These are phyloP conservation scores for Nomada fucata DNA, from an alignment of 2,888 invertebrate species.

Conservation along the genomic window DNA sequence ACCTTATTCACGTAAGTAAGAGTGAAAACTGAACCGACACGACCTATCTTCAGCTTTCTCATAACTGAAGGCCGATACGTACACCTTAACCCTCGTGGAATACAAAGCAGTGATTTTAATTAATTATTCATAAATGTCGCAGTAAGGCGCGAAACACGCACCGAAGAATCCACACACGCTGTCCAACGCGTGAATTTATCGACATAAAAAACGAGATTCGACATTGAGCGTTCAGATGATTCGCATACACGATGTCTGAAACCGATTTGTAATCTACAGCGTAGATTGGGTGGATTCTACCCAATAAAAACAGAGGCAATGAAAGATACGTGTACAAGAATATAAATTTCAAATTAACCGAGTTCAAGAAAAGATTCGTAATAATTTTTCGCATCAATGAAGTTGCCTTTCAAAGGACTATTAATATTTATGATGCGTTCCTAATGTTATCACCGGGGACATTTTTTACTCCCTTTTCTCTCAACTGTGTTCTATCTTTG, in stretches of 20 bases:
- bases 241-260: not conserved
- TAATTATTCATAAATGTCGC: constrained; percentile 26
- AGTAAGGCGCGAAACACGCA: not conserved
- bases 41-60: constrained; percentile 23
- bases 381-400: not conserved
- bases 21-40: constrained; percentile 24
- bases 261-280: too few relatives aligned
- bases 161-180: not conserved
- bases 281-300: not conserved
- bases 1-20: not conserved
- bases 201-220: not conserved
- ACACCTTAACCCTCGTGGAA: not conserved
- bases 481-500: not conserved
- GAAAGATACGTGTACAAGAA: too few relatives aligned
- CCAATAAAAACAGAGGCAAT: not conserved
- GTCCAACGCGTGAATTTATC: constrained; percentile 3
- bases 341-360: not conserved
- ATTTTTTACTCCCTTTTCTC: not conserved
- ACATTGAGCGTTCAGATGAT: not conserved
- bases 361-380: too few relatives aligned
- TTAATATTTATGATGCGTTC: not conserved
- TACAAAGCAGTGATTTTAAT: constrained; percentile 9
- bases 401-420: not conserved
- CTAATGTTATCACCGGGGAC: not conserved
- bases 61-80: not conserved